These are phyloP conservation scores for Enteromius afrohamiltoni DNA, from an alignment of 2,797 vertebrate genomes.

Conservation along the genomic window DNA sequence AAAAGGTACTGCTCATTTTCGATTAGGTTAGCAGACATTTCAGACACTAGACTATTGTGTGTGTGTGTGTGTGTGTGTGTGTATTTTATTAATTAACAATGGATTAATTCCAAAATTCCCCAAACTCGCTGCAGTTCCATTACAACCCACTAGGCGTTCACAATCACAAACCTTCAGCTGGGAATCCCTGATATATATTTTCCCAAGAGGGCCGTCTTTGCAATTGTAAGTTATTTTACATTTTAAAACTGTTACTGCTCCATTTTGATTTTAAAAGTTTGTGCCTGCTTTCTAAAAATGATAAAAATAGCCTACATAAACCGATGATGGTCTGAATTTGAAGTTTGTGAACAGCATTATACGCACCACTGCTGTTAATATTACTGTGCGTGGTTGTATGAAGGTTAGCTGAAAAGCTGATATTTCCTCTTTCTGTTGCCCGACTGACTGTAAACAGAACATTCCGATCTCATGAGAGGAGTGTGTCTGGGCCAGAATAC, in stretches of 20 bases:
- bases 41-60: no score
- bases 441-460: conserved; percentile 42
- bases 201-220: not conserved
- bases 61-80: no score
- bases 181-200: not conserved
- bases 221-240: not conserved
- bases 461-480: conserved; percentile 29
- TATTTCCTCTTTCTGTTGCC: conserved; percentile 28
- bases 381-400: not conserved
- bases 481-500: conserved; percentile 1
- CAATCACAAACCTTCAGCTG: not conserved
- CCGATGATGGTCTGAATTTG: not conserved
- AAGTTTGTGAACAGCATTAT: not conserved
- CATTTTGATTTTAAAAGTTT: not conserved
- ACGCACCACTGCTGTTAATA: not conserved
- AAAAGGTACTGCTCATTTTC: no score
- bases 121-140: not conserved
- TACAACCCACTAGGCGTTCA: not conserved
- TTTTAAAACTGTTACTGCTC: no score
- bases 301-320: not conserved
- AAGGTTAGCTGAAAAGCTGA: conserved; percentile 15
- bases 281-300: not conserved
- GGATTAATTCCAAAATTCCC: no score
- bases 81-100: no score
- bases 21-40: no score